Evolutionary conservation across 1,140 invertebrate genomes (phyloP).

Genomic region (Pectinophora gossypiella): DNA sequence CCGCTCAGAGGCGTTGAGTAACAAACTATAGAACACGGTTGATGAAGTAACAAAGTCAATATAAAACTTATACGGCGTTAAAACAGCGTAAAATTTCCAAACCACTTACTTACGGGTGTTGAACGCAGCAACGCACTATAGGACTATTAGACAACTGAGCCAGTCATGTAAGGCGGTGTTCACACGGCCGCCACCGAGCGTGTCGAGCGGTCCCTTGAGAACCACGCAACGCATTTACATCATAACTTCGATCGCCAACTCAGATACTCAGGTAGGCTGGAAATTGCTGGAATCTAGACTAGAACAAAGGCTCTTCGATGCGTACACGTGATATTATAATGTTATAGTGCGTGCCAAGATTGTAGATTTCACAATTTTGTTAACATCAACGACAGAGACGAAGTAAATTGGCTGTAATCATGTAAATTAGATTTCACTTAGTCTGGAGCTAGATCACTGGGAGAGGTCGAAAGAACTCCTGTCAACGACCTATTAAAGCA

Average conservation of each 20-base stretch:
- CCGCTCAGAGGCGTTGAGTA: no score
- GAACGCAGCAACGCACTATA: not conserved
- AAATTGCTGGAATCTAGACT: not conserved
- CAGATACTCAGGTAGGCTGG: not conserved
- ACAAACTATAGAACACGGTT: no score
- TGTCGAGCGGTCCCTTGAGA: conserved; percentile 35
- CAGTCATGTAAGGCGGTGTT: conserved; percentile 20
- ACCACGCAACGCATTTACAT: conserved; percentile 24
- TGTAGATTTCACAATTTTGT: not conserved
- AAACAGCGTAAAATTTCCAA: not conserved
- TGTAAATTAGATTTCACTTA: not conserved
- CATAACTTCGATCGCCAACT: conserved; percentile 20
- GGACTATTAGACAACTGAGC: not conserved
- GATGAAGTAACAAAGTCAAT: no score
- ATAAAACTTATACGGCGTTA: no score
- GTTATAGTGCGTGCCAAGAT: not conserved
- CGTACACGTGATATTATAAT: not conserved
- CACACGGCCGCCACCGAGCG: conserved; percentile 34
- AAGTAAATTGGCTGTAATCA: not conserved
- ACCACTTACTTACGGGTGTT: not conserved
- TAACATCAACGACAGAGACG: no score
- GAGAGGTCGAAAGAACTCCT: no score
- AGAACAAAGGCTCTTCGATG: not conserved
- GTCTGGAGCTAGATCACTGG: no score
- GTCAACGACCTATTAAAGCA: no score